Conservation (phyloP, 2,113 vertebrate genomes). For the Calidris pygmaea region DNA sequence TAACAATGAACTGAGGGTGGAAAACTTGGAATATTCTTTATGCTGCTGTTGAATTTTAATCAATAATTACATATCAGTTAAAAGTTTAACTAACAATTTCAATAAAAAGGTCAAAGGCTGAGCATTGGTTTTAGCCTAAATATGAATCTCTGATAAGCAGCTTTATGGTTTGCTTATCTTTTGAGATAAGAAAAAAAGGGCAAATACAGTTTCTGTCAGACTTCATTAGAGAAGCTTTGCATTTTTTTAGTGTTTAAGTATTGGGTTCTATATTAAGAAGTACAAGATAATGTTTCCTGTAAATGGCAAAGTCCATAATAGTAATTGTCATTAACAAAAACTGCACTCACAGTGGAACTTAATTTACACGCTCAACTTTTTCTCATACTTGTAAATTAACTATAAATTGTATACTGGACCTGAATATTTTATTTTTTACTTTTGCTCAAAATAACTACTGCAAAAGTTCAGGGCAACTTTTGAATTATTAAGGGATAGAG, state of each 20-base stretch:
- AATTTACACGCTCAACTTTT: not conserved
- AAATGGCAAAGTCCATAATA: not conserved
- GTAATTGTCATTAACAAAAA: not conserved
- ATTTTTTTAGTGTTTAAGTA: no score
- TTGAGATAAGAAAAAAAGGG: no score
- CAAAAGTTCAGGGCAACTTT: not conserved
- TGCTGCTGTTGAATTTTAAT: not conserved
- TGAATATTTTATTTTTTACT: not conserved
- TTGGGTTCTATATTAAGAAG: no score
- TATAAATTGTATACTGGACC: not conserved
- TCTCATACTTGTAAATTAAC: not conserved
- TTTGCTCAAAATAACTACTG: not conserved
- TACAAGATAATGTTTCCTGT: not conserved
- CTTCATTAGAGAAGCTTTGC: no score
- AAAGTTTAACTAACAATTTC: not conserved
- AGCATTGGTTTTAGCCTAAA: not conserved
- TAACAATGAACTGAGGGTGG: not conserved
- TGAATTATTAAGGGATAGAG: not conserved
- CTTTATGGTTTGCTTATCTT: no score
- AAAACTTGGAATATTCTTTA: not conserved
- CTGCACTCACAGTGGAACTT: not conserved
- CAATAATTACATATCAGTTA: not conserved
- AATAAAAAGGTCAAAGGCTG: not conserved
- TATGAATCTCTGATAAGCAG: not conserved
- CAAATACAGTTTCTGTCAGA: no score